Evolutionary conservation across 2,888 invertebrate genomes (phyloP).

Genomic region (Laothoe populi): DNA sequence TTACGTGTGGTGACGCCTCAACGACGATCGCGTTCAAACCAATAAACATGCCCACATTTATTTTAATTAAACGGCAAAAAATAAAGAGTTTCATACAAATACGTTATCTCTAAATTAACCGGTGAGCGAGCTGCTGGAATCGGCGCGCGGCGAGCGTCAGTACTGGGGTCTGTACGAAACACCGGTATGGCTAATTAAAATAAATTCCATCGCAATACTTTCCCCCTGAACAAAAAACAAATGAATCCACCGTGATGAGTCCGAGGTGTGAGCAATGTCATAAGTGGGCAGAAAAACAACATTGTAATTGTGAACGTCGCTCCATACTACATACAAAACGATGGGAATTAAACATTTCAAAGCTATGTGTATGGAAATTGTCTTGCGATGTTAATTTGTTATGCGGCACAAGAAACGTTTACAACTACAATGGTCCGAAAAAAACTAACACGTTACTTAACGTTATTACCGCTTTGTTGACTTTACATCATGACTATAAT

Average conservation of each 20-base stretch:
- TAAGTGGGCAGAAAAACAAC: conserved; percentile 64
- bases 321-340: conserved; percentile 56
- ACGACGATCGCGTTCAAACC: conserved; percentile 13
- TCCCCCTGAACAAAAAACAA: conserved; percentile 63
- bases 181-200: conserved; percentile 71
- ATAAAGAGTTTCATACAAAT: conserved; percentile 18
- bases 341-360: conserved; percentile 58
- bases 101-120: conserved; percentile 23
- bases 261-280: conserved; percentile 75
- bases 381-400: conserved; percentile 39
- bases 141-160: conserved; percentile 34
- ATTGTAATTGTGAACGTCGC: conserved; percentile 67
- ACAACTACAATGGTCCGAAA: conserved; percentile 35
- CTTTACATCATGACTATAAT: conserved; percentile 7
- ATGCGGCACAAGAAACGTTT: conserved; percentile 40
- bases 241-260: conserved; percentile 63
- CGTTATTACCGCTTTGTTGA: conserved; percentile 24
- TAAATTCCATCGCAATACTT: conserved; percentile 68
- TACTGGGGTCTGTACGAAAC: conserved; percentile 33
- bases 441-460: conserved; percentile 37
- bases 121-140: conserved; percentile 33
- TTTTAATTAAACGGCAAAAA: conserved; percentile 38
- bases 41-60: conserved; percentile 11
- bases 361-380: conserved; percentile 59
- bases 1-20: conserved; percentile 13